Conservation (phyloP, 2,797 vertebrate genomes). For the Distichodus sexfasciatus region DNA sequence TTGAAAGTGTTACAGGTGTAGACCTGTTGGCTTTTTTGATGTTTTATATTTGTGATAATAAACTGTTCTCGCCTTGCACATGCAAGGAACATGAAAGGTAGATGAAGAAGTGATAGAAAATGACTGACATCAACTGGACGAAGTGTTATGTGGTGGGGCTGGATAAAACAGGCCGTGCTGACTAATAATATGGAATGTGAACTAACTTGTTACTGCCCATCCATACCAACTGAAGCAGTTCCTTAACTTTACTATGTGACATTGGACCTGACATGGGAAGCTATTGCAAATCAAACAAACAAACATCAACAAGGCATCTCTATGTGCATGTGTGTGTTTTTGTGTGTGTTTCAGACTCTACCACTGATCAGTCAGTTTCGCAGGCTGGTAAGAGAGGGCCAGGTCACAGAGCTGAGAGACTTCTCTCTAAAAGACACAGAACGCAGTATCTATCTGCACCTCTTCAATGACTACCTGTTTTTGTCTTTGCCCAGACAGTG, state of each 20-base stretch:
- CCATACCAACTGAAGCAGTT: background rate
- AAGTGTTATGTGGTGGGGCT: no score
- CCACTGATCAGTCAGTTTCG: constrained; percentile 94
- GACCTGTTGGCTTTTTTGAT: no score
- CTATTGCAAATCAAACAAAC: background rate
- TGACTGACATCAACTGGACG: no score
- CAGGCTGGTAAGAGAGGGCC: constrained; percentile 86
- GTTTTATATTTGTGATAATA: no score
- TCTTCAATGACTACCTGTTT: constrained; percentile 94
- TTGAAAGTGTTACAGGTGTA: no score
- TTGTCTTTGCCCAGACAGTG: constrained; percentile 93
- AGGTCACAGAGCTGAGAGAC: constrained; percentile 73
- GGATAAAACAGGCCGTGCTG: no score
- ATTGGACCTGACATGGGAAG: background rate
- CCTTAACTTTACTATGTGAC: no score
- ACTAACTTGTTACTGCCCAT: no score
- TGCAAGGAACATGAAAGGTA: no score
- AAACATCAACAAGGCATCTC: background rate
- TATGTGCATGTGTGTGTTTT: constrained; percentile 8
- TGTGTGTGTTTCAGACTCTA: constrained; percentile 79
- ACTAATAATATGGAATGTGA: no score
- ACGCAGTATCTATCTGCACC: constrained; percentile 85
- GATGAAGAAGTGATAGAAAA: no score
- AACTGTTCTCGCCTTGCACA: no score
- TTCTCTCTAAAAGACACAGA: constrained; percentile 80